phyloP scores from a whole-genome alignment of 2,797 vertebrate species.

The Perodicticus potto region DNA sequence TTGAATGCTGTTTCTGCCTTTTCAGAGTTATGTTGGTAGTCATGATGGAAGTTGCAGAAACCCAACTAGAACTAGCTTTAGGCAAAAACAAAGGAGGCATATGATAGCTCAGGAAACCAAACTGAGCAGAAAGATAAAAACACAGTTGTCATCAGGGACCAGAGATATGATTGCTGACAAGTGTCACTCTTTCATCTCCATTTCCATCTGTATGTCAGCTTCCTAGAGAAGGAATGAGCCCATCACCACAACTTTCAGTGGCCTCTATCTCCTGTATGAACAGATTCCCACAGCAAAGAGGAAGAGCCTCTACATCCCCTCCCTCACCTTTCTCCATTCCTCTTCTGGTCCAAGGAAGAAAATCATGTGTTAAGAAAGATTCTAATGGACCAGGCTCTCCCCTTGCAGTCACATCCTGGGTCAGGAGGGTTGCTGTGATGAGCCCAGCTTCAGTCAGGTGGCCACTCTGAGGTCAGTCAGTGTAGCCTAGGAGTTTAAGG shows the following conservation, averaged over 20 bases:
- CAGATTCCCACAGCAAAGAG: neutral
- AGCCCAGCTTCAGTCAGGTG: neutral
- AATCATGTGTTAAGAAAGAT: neutral
- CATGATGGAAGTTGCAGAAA: neutral
- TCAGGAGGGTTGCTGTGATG: neutral
- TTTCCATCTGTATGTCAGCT: neutral
- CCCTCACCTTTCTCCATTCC: neutral
- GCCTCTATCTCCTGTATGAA: neutral
- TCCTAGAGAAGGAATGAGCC: neutral
- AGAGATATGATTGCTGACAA: too few relatives aligned
- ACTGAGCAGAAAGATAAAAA: neutral
- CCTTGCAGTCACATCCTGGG: neutral
- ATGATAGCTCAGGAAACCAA: neutral
- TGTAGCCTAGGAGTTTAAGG: neutral
- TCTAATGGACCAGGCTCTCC: neutral
- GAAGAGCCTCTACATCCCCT: neutral
- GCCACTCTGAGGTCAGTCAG: neutral
- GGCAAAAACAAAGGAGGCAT: neutral
- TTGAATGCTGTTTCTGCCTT: neutral
- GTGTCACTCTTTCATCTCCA: neutral
- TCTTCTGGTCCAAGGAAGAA: neutral
- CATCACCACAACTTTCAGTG: neutral
- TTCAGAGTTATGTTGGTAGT: neutral
- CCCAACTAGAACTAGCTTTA: neutral
- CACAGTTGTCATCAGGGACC: neutral